Evolutionary conservation across 2,888 invertebrate genomes (phyloP).

Genomic region (Marasmarcha lunaedactyla): DNA sequence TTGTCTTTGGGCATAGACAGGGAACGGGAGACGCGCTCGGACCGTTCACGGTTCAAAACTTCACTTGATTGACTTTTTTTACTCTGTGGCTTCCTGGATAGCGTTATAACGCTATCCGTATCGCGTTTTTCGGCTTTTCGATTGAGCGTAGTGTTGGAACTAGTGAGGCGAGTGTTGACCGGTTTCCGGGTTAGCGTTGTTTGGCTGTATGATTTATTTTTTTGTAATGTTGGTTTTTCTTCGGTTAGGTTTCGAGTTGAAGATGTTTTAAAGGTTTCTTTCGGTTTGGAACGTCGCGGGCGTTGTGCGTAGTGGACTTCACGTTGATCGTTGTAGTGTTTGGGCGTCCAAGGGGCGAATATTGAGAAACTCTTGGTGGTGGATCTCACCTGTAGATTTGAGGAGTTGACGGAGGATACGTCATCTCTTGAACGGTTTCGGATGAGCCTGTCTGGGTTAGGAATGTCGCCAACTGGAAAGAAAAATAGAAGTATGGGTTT

Average conservation of each 20-base stretch:
- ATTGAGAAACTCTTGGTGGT: constrained; percentile 85
- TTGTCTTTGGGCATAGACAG: constrained; percentile 81
- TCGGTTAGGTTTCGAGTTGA: constrained; percentile 45
- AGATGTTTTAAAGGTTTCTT: constrained; percentile 46
- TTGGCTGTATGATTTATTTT: constrained; percentile 59
- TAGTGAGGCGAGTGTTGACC: constrained; percentile 39
- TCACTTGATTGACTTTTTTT: constrained; percentile 74
- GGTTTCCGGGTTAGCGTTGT: constrained; percentile 46
- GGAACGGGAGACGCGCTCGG: constrained; percentile 71
- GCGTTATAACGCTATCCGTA: constrained; percentile 25
- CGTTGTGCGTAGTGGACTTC: constrained; percentile 85
- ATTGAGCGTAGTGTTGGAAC: constrained; percentile 49
- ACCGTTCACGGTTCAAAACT: constrained; percentile 64
- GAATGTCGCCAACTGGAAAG: constrained; percentile 82
- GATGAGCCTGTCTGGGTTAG: constrained; percentile 74
- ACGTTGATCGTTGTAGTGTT: constrained; percentile 77
- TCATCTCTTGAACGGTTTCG: constrained; percentile 81
- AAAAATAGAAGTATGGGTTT: not conserved
- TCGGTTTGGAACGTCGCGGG: constrained; percentile 46
- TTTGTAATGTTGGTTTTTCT: constrained; percentile 48
- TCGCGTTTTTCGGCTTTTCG: constrained; percentile 44
- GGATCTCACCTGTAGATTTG: constrained; percentile 76
- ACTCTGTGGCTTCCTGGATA: constrained; percentile 54
- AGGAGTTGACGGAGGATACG: constrained; percentile 74
- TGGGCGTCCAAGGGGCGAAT: constrained; percentile 87